These are phyloP conservation scores for Tromatobia lineatoria DNA, from an alignment of 2,888 invertebrate species.

Conservation along the genomic window DNA sequence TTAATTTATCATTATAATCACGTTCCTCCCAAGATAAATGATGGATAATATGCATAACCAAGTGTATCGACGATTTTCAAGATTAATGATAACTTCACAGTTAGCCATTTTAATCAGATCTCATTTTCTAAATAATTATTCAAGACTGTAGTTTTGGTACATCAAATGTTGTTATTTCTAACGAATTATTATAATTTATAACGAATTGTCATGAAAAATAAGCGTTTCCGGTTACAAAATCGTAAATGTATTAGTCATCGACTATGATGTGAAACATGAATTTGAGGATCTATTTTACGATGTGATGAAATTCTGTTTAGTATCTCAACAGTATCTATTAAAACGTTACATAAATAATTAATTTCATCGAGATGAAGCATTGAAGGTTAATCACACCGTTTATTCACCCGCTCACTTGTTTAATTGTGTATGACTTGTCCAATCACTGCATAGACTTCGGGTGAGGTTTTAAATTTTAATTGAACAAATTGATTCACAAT, in stretches of 20 bases:
- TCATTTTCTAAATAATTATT: not conserved
- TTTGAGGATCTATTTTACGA: not conserved
- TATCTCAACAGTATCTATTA: not conserved
- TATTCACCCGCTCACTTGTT: not conserved
- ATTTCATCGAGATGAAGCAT: not conserved
- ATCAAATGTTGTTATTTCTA: not conserved
- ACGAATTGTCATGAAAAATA: not conserved
- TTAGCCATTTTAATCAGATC: not conserved
- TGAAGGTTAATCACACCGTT: conserved; percentile 5
- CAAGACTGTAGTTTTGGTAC: not conserved
- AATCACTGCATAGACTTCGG: not conserved
- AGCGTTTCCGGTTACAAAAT: not conserved
- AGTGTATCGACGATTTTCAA: not conserved
- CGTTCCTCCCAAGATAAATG: not conserved
- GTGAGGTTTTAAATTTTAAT: not conserved
- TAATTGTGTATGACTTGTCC: not conserved
- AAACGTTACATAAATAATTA: conserved; percentile 11
- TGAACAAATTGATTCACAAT: conserved; percentile 5
- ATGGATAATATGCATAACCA: not conserved
- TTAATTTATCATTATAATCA: not conserved
- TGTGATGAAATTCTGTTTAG: not conserved
- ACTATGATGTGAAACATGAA: not conserved
- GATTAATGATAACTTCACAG: not conserved
- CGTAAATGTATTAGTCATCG: not conserved
- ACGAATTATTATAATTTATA: not conserved